Percentiles rank a stretch among this genome's conserved stretches.
Evolutionary conservation across 2,888 invertebrate species (phyloP).

Genomic region (Brassicogethes aeneus): DNA sequence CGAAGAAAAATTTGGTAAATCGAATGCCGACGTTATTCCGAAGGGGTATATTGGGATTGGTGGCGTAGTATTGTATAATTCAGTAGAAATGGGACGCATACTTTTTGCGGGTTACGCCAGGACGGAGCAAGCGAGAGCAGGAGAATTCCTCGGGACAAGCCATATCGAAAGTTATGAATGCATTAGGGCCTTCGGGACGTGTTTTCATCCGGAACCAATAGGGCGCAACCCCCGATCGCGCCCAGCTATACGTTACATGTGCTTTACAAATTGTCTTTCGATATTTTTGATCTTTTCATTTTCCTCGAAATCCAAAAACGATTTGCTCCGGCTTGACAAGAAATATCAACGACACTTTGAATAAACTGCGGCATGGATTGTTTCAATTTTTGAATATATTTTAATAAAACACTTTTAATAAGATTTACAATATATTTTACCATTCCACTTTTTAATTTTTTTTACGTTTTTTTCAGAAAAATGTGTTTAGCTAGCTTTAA

Average conservation of each 20-base stretch:
- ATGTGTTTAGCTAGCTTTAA: too few relatives aligned
- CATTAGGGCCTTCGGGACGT: constrained; percentile 28
- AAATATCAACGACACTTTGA: too few relatives aligned
- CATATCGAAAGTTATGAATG: constrained; percentile 33
- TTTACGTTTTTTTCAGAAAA: too few relatives aligned
- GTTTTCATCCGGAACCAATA: constrained; percentile 27
- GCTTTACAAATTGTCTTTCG: constrained; percentile 15
- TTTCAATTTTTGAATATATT: too few relatives aligned
- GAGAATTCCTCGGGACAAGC: constrained; percentile 24
- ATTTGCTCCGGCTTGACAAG: constrained; percentile 25
- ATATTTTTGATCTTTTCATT: constrained; percentile 1
- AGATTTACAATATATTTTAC: too few relatives aligned
- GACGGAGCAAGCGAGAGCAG: too few relatives aligned
- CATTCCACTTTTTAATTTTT: too few relatives aligned
- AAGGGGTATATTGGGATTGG: constrained; percentile 3
- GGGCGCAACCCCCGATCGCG: constrained; percentile 25
- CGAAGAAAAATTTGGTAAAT: neutral
- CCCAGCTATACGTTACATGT: constrained; percentile 17
- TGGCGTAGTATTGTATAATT: constrained; percentile 8
- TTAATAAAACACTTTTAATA: too few relatives aligned
- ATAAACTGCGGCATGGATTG: too few relatives aligned
- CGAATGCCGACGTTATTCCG: neutral
- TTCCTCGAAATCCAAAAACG: constrained; percentile 19
- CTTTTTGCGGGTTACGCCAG: constrained; percentile 16
- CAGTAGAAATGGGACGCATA: constrained; percentile 11